phyloP scores from a whole-genome alignment of 2,797 vertebrate species.

The Ispidina picta region DNA sequence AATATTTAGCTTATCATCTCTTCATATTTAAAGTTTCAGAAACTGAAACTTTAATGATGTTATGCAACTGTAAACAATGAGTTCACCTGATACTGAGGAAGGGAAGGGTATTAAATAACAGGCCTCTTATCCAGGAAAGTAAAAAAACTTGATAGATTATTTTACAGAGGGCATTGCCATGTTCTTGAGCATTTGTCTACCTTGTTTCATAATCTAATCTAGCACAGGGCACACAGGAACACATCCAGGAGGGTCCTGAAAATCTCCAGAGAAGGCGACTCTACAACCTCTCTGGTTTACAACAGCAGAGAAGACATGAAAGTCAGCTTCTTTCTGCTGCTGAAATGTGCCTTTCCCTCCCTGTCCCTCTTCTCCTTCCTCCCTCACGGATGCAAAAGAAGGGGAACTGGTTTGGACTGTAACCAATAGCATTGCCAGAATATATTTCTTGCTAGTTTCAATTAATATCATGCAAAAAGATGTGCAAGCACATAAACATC shows the following conservation, averaged over 20 bases:
- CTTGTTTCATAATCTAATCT: neutral
- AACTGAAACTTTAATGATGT: slow-evolving; percentile 67
- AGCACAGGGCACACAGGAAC: no score
- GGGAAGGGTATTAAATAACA: slow-evolving; percentile 5
- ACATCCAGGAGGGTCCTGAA: no score
- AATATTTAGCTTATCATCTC: slow-evolving; percentile 64
- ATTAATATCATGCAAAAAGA: neutral
- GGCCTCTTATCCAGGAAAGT: neutral
- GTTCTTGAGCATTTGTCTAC: neutral
- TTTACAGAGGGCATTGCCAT: neutral
- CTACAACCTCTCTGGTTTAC: neutral
- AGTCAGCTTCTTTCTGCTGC: neutral
- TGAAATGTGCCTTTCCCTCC: neutral
- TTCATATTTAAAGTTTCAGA: slow-evolving; percentile 68
- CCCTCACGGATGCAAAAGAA: neutral
- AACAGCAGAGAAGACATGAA: neutral
- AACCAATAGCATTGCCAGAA: neutral
- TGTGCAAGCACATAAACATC: neutral
- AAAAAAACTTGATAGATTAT: neutral
- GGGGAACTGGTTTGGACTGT: neutral
- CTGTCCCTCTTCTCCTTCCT: neutral
- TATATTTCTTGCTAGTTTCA: neutral
- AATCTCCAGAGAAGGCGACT: no score
- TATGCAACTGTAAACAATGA: slow-evolving; percentile 35
- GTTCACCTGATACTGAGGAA: slow-evolving; percentile 24